Evolutionary conservation across 2,797 vertebrate genomes (phyloP), one percentile per base, ranked within the genome.

Genomic region (Gorsachius magnificus): DNA sequence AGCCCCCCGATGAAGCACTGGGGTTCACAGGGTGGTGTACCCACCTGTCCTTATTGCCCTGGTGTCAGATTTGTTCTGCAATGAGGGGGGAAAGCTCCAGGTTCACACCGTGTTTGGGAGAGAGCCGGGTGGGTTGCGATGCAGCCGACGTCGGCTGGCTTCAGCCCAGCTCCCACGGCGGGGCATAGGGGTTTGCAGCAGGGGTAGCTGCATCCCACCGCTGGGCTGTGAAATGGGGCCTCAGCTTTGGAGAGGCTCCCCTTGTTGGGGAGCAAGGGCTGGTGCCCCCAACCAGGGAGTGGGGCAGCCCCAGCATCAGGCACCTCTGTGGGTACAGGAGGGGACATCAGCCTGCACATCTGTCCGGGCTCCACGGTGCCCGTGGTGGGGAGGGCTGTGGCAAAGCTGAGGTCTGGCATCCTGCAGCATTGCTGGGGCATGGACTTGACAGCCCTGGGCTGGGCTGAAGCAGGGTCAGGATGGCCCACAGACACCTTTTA

Each of bases 71-170:
- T 56, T 60, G 64, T 25, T 43, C 48, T 71, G 45, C 68, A 60
- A 21, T 3, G 36, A 10, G 13, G 8, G 22, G 41, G 35, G 35
- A 28, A 86, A 76, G 29, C 38, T 58, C 25, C 38, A 29, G 38
- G 26, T 41, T 68, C 2, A 0, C 53, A 9, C n/a, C 12, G 28
- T 9, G 16, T 38, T 29, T 83, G 45, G 19, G 35, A 31, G 21
- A n/a, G 19, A 68, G 14, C 28, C 8, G 50, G 6, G 12, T 36
- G 38, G 38, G n/a, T 26, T 0, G 6, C 0, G 5, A 31, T 11
- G 65, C 58, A 60, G 28, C 17, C 0, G 2, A 3, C 14, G 46
- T 51, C 0, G 0, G 2, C 11, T 25, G 46, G 24, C 28, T 46
- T 65, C 53, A 61, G 43, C 63, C 79, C 48, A 18, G 71, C 31